Base-by-base conservation (phyloP, 2,888 invertebrate genomes). In the Andrena marginata region DNA sequence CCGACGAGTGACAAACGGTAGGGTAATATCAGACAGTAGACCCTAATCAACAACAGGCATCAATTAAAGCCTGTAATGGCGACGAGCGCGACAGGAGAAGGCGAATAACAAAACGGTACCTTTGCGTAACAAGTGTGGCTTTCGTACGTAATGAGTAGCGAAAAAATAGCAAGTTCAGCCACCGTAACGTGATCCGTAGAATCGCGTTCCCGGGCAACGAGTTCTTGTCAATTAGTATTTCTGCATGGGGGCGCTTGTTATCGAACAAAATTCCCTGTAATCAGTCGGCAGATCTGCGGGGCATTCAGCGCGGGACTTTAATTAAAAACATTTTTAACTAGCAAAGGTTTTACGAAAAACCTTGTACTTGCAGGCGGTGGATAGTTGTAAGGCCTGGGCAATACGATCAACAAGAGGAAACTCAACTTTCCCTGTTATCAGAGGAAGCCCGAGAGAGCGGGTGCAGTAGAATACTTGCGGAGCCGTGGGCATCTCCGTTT, bases 351-450 rank as follows among this genome's bases (percentile, higher is more conserved):
- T 49, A 54, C 78, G 33, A 35, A 33, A 62, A 74, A 68, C 8
- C 48, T 49, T 63, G 56, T n/a, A 49, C 29, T 56, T 65, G 42
- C 49, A 16, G 20, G 31, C 13, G 51, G 33, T 2, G 48, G 35
- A 33, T 72, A 29, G 70, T 26, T 26, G 35, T n/a, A 60, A 49
- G 62, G 16, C 56, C n/a, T 10, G 60, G 26, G 73, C 54, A 64
- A 68, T 49, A 64, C 79, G 82, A 74, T 64, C 63, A 75, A 78
- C 77, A 74, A 56, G 48, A 49, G 60, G 31, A 29, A 82, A 75
- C 72, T 77, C 77, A 74, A 82, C 77, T 86, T 86, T 84, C 60
- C 68, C 48, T 73, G 80, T 87, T 85, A 87, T 87, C 86, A 67
- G 62, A 29, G 62, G 73, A 85, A 77, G 60, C 82, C 87, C 48